Conservation (phyloP, 2,888 invertebrate species). For the Ochropleura plecta region DNA sequence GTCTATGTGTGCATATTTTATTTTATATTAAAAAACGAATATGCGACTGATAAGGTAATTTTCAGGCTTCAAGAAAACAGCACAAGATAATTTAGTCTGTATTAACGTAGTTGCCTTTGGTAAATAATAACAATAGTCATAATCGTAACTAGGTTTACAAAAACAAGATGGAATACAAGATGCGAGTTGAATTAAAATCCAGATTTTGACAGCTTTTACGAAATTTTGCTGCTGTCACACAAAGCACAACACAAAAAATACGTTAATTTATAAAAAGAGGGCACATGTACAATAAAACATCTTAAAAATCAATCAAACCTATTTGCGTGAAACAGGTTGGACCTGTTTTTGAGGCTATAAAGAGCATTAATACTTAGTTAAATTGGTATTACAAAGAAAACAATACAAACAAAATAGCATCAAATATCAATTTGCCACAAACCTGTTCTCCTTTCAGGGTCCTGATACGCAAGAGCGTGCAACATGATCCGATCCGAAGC, state of each 20-base stretch:
- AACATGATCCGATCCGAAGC: slow-evolving; percentile 94
- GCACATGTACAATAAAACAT: no score
- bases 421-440: slow-evolving; percentile 39
- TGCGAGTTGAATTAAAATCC: neutral
- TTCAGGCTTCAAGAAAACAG: neutral
- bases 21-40: no score
- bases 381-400: neutral
- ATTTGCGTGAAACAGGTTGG: no score
- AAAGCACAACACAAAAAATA: neutral
- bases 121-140: neutral
- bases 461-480: slow-evolving; percentile 96
- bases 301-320: no score
- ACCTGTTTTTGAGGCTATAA: no score
- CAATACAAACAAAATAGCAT: neutral
- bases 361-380: no score
- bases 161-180: neutral
- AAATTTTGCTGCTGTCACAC: neutral
- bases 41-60: neutral
- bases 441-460: slow-evolving; percentile 96
- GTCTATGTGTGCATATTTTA: neutral
- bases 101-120: neutral
- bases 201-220: neutral
- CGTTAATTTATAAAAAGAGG: no score
- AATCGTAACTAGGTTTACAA: neutral
- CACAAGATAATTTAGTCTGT: neutral